phyloP scores from a whole-genome alignment of 2,797 vertebrate species.

The Danio choprae region DNA sequence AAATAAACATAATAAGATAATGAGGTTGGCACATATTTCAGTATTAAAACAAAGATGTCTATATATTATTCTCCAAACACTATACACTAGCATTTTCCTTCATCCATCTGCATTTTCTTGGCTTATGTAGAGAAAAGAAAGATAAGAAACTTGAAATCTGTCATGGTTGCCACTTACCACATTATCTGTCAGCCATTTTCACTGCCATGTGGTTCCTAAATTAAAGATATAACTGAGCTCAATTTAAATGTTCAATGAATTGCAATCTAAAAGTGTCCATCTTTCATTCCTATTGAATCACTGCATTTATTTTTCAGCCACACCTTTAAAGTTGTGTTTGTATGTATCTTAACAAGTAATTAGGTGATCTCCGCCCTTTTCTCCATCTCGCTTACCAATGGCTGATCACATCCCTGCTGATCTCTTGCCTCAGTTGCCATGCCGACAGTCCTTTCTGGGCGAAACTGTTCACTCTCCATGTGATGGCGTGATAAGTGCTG shows the following conservation, averaged over 20 bases:
- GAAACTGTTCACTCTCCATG: slow-evolving; percentile 67
- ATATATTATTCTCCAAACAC: neutral
- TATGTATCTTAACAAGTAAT: neutral
- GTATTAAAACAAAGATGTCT: neutral
- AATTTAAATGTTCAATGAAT: neutral
- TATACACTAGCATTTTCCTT: neutral
- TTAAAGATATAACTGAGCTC: neutral
- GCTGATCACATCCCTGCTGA: slow-evolving; percentile 69
- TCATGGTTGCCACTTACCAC: neutral
- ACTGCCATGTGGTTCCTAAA: neutral
- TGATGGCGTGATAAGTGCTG: slow-evolving; percentile 78
- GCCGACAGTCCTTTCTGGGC: slow-evolving; percentile 71
- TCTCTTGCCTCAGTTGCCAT: slow-evolving; percentile 77
- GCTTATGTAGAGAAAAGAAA: neutral
- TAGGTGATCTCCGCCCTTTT: slow-evolving; percentile 18
- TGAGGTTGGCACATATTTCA: too few relatives aligned
- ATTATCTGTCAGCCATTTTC: neutral
- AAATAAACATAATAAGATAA: too few relatives aligned
- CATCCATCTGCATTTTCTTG: neutral
- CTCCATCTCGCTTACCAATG: slow-evolving; percentile 64
- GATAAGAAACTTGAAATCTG: neutral
- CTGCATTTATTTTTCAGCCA: neutral
- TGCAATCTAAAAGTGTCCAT: neutral
- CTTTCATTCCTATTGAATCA: neutral
- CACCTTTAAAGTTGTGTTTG: neutral